phyloP scores from a whole-genome alignment of 2,888 invertebrate species.

The Phyllotreta cruciferae region DNA sequence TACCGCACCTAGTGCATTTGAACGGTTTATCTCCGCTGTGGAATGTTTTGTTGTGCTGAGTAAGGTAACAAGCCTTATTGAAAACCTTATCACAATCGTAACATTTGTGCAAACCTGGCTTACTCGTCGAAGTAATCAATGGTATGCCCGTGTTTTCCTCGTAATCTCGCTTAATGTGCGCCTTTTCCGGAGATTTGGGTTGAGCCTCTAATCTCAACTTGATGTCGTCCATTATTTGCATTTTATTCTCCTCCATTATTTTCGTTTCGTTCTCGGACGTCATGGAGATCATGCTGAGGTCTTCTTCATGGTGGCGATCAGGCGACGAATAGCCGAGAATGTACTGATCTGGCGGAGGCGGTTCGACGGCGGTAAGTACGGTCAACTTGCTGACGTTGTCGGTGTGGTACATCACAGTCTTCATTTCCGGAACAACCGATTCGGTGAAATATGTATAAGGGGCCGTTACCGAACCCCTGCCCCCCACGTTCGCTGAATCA shows the following conservation, averaged over 20 bases:
- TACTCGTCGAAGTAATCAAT: constrained; percentile 52
- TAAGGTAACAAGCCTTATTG: constrained; percentile 86
- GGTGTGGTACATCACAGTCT: constrained; percentile 43
- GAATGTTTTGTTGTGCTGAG: constrained; percentile 90
- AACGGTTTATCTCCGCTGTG: constrained; percentile 87
- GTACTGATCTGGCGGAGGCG: constrained; percentile 42
- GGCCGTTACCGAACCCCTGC: constrained; percentile 65
- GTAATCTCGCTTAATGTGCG: constrained; percentile 55
- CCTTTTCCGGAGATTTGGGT: constrained; percentile 53
- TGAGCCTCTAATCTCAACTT: constrained; percentile 47
- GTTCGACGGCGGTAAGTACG: constrained; percentile 57
- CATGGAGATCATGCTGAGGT: constrained; percentile 35
- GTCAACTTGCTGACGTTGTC: constrained; percentile 58
- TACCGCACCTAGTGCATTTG: constrained; percentile 86
- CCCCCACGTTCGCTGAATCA: constrained; percentile 76
- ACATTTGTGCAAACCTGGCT: constrained; percentile 68
- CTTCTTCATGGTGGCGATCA: constrained; percentile 38
- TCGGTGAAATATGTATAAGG: constrained; percentile 50
- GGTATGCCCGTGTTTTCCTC: constrained; percentile 53
- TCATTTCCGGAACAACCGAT: constrained; percentile 41
- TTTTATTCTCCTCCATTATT: constrained; percentile 37
- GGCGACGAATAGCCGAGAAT: constrained; percentile 29
- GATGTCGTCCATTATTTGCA: constrained; percentile 58
- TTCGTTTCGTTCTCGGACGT: constrained; percentile 36
- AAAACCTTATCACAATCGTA: constrained; percentile 84